Conservation (phyloP, 2,113 vertebrate genomes). For the Nyctereutes procyonoides region DNA sequence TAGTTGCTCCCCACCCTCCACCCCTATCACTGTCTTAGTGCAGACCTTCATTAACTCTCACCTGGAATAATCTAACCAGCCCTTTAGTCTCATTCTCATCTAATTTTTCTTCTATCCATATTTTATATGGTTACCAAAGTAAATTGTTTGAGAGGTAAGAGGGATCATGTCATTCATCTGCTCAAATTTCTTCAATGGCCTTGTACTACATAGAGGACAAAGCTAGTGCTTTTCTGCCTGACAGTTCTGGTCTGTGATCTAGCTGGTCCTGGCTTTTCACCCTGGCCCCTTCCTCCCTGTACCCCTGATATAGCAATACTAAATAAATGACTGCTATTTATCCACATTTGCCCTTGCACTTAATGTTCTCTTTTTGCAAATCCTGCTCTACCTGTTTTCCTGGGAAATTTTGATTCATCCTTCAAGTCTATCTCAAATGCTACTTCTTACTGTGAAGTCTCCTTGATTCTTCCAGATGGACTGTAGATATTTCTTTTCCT, state of each 20-base stretch:
- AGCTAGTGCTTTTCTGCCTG: not conserved
- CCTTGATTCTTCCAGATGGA: not conserved
- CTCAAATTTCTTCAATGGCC: not conserved
- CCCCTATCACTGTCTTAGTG: too few species aligned
- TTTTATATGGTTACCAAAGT: not conserved
- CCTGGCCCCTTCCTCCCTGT: not conserved
- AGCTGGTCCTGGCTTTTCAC: not conserved
- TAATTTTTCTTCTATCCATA: not conserved
- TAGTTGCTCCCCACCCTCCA: rapidly evolving
- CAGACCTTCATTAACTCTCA: not conserved
- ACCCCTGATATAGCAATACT: not conserved
- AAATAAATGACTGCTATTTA: not conserved
- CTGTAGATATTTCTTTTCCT: not conserved
- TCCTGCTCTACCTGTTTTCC: not conserved
- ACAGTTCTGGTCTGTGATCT: not conserved
- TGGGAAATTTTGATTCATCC: not conserved
- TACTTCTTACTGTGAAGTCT: not conserved
- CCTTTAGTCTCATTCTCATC: not conserved
- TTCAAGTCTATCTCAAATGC: not conserved
- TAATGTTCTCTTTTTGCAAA: not conserved
- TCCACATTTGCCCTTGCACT: not conserved
- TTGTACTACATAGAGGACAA: not conserved
- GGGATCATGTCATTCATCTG: not conserved
- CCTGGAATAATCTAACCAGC: not conserved
- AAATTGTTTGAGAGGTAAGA: not conserved